Base-by-base conservation (phyloP, 2,113 vertebrate genomes). In the Camelus bactrianus region DNA sequence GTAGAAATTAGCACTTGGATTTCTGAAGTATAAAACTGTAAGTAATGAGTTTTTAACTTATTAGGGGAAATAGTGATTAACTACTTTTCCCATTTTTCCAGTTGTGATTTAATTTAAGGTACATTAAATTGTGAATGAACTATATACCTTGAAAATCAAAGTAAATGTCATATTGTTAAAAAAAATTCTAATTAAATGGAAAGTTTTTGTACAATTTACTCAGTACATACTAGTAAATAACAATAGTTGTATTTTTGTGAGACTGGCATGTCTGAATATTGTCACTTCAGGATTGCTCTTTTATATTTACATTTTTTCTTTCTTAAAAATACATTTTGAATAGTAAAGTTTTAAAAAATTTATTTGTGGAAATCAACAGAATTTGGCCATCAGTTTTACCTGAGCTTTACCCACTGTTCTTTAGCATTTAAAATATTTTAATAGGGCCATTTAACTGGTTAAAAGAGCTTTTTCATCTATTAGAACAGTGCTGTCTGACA, bases 11-110 rank as follows among this genome's bases (percentile, higher is more conserved):
- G 24, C n/a, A 12, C 38, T 46, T 54, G 84, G 64, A 79, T 42
- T 80, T 72, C 62, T 60, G 26, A 72, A 72, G 24, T 46, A 35
- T 76, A 60, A 54, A 70, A 79, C 8, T 54, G 0, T 77, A 91
- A 81, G 35, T 46, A 80, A 72, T 81, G 46, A 95, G 30, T 87
- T 91, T 86, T 86, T n/a, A 79, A 60, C 52, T 85, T 87, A 30
- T 80, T 80, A 80, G 24, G 58, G 70, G 9, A 46, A 48, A 9
- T 81, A 60, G 14, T 89, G 58, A 35, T 13, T 30, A 82, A 54
- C 46, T 6, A 70, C 20, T 86, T 58, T 60, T 32, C 22, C 54
- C 17, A 38, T 69, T 82, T 87, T 92, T 64, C 67, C 50, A 81
- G 24, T 62, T 72, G 42, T 80, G 22, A n/a, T 72, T 70, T 69